A percentile compares a stretch with the other conserved stretches of the same genome.
Conservation (phyloP, 2,888 invertebrate species). For the Celastrina argiolus region DNA sequence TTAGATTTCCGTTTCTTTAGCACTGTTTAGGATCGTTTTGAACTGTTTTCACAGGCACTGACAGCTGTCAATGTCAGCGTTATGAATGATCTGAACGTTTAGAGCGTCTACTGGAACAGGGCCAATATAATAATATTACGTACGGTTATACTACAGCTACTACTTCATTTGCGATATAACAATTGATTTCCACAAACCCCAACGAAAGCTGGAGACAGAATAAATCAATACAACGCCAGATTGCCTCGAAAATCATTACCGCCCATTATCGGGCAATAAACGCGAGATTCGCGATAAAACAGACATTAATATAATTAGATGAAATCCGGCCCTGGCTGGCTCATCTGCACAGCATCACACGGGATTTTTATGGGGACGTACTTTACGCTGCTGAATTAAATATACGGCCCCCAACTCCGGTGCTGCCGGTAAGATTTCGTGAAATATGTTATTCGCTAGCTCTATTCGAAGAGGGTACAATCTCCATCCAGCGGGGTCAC, state of each 20-base stretch:
- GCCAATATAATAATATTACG: no score
- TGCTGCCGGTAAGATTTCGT: slow-evolving; percentile 72
- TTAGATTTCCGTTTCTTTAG: no score
- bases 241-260: slow-evolving; percentile 56
- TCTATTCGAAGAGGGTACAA: slow-evolving; percentile 11
- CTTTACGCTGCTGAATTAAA: slow-evolving; percentile 74
- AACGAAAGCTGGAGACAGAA: slow-evolving; percentile 23
- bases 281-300: slow-evolving; percentile 73
- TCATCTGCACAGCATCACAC: slow-evolving; percentile 76
- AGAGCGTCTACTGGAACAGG: no score
- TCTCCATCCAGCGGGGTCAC: background rate
- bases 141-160: no score
- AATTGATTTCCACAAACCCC: background rate
- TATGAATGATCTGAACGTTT: no score
- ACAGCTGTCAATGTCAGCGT: no score
- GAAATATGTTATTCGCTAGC: slow-evolving; percentile 53
- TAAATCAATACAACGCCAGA: slow-evolving; percentile 25
- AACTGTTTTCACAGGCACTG: no score
- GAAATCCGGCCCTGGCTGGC: slow-evolving; percentile 64
- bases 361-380: slow-evolving; percentile 75
- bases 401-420: slow-evolving; percentile 71
- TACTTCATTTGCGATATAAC: no score
- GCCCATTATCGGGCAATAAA: slow-evolving; percentile 66
- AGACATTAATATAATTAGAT: slow-evolving; percentile 71
- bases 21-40: no score